Percentiles rank a stretch among this genome's conserved stretches.
Evolutionary conservation across 2,797 vertebrate genomes (phyloP).

Genomic region (Myotis myotis): DNA sequence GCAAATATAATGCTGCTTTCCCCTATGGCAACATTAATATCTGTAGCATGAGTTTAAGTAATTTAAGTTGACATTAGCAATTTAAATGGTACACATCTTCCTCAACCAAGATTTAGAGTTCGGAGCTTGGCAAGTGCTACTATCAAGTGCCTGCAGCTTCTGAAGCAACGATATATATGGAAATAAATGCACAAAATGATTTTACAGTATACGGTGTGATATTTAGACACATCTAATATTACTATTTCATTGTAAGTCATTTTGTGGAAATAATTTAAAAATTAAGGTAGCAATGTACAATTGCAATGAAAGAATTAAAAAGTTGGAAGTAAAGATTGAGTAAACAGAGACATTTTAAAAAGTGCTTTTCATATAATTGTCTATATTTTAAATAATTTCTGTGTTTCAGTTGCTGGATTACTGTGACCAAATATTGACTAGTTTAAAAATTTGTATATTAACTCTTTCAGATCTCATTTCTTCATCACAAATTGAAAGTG

Average conservation of each 20-base stretch:
- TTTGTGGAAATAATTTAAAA: conserved; percentile 7
- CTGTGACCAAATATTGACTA: neutral
- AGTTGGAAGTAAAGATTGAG: neutral
- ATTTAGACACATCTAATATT: neutral
- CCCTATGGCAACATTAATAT: neutral
- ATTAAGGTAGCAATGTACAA: neutral
- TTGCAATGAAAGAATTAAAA: neutral
- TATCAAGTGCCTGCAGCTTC: neutral
- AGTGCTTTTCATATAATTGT: neutral
- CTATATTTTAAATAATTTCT: neutral
- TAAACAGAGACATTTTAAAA: neutral
- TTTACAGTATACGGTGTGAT: neutral
- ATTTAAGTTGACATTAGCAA: neutral
- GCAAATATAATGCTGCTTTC: neutral
- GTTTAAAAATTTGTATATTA: neutral
- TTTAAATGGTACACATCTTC: neutral
- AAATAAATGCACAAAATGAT: neutral
- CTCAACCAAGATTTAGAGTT: neutral
- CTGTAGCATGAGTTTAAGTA: neutral
- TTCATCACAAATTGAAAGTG: neutral
- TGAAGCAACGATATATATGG: neutral
- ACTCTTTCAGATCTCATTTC: neutral
- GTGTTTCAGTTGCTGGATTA: neutral
- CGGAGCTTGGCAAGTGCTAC: neutral
- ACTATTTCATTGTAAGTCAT: neutral